Conservation (phyloP, 2,113 vertebrate species). For the Mixornis gularis region DNA sequence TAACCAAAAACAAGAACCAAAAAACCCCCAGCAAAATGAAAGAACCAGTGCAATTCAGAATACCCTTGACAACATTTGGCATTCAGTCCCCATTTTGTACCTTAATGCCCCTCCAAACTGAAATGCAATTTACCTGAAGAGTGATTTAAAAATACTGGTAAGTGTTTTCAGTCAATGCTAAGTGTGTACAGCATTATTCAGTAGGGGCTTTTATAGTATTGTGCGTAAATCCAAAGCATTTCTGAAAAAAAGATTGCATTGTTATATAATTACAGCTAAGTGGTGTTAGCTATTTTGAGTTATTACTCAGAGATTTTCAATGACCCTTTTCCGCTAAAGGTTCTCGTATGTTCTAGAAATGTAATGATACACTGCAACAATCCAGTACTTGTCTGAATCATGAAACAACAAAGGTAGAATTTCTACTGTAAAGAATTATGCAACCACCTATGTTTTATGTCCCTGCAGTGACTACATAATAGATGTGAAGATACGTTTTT, state of each 20-base stretch:
- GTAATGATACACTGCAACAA: neutral
- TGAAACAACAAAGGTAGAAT: neutral
- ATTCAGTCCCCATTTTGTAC: neutral
- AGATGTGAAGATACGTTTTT: neutral
- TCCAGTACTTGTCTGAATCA: neutral
- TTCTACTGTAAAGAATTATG: neutral
- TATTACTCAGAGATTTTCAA: neutral
- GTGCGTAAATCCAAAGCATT: neutral
- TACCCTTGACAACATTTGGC: neutral
- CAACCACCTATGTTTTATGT: neutral
- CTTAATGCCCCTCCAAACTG: neutral
- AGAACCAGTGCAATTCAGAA: neutral
- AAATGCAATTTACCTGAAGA: neutral
- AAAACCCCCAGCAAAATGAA: neutral
- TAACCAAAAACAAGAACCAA: no score
- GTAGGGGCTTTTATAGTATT: neutral
- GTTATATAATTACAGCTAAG: neutral
- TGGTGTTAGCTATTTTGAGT: neutral
- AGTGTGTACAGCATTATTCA: neutral
- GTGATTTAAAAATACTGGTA: neutral
- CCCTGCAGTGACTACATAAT: neutral
- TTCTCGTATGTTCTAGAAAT: neutral
- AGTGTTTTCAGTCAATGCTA: neutral
- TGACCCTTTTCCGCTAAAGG: neutral
- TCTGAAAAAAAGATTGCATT: neutral